phyloP scores from a whole-genome alignment of 2,797 vertebrate species.

The Molossus molossus region DNA sequence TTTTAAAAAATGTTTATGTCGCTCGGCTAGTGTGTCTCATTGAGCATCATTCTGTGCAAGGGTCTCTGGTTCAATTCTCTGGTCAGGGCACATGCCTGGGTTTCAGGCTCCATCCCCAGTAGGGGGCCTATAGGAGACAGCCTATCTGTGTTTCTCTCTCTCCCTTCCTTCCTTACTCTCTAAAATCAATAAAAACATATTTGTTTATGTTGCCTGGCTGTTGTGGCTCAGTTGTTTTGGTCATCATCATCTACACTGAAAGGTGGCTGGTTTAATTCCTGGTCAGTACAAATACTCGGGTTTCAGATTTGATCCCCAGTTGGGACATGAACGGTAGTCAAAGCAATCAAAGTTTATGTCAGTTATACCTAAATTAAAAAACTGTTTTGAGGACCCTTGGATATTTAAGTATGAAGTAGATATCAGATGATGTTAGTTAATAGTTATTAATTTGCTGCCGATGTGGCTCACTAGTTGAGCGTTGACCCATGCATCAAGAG shows the following conservation, averaged over 20 bases:
- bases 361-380: not conserved
- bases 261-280: no score
- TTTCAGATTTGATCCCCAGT: no score
- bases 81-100: not conserved
- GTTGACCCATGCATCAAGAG: no score
- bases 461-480: no score
- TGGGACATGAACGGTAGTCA: no score
- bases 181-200: not conserved
- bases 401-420: not conserved
- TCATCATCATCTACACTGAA: no score
- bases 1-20: not conserved
- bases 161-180: not conserved
- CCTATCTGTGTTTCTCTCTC: not conserved
- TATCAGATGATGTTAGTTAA: not conserved
- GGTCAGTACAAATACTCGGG: no score
- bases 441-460: not conserved
- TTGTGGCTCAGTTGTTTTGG: no score
- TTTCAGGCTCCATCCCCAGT: not conserved
- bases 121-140: not conserved
- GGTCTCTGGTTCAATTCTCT: not conserved
- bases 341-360: not conserved
- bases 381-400: not conserved
- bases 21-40: not conserved
- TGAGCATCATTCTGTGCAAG: not conserved
- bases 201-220: no score